Evolutionary conservation across 2,888 invertebrate genomes (phyloP), one percentile per base, ranked within the genome.

Genomic region (Acleris cristana): DNA sequence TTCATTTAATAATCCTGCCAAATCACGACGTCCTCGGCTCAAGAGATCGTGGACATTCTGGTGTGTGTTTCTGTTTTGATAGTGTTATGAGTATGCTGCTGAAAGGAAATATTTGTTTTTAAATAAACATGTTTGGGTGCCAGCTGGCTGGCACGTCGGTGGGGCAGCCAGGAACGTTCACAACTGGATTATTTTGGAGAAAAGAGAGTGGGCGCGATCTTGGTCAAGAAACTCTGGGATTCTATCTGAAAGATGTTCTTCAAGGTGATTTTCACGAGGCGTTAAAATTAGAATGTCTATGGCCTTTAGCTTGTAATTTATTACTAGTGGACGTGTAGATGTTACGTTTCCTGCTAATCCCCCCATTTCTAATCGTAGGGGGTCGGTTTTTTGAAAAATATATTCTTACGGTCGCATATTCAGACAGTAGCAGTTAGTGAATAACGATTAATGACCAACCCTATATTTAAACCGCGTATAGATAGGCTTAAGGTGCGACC

Each of bases 121-220:
- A 71, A 71, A 73, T 70, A 73, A 71, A 72, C 67, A 61, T 21
- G 12, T 44, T 51, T 48, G 52, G 34, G 69, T 72, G 74, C 74
- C 76, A 77, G 61, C 54, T 77, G 74, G 74, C 76, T 70, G 8
- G 49, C 61, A 70, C 68, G 71, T 53, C 59, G 52, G 49, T 6
- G 59, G 54, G 52, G 21, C 44, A 48, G 40, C 49, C 21, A 4
- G 34, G 21, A 68, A 21, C 45, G 52, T 4, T 45, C 10, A 26
- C 8, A 30, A 76, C 77, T 77, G 75, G 73, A 72, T 73, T 65
- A 65, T 74, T 76, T 75, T 78, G 76, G 77, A 73, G 74, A 73
- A 77, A 73, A 52, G 44, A 61, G 58, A 53, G 58, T 65, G 60
- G 56, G 66, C n/a, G 34, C 55, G 51, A 45, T 21, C 45, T 57